Base-by-base conservation (phyloP, 2,113 vertebrate species). In the Pterocles burchelli region DNA sequence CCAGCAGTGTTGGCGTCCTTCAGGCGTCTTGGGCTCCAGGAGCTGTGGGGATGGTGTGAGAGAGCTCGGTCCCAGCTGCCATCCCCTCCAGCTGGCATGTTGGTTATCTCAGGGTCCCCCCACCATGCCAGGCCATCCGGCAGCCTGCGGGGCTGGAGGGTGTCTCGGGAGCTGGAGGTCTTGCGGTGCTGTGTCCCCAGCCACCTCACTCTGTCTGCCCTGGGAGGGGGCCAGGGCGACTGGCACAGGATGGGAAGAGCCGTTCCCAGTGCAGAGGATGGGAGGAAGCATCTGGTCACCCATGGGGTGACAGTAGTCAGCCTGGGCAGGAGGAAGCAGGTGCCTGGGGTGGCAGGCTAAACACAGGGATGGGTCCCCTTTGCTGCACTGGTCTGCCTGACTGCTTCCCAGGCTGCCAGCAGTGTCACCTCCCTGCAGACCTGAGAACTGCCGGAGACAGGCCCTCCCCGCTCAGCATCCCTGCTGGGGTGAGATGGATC, bases 221-320 rank as follows among this genome's bases (percentile, higher is more conserved):
- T 65, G 79, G 19, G 17, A 85, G 18, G 20, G 24, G 26, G 6
- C 36, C 48, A 61, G 51, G 7, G 2, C 4, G 1, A 2, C 8
- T 5, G 5, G 5, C 18, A 6, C 20, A 4, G 4, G 29, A 16
- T 21, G 38, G 22, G 19, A 48, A 25, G 29, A 52, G 29, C 11
- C 8, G 13, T 62, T 17, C 46, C 38, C 52, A 9, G 20, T 3
- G 2, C 3, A 4, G 45, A 48, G 61, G 48, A 62, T 0, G 1
- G 21, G 28, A 75, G 34, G 45, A 68, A 31, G 33, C 6, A 6
- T 43, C 62, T 31, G 3, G 1, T 63, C 57, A 51, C 38, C 58
- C 45, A 6, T 9, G 17, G 38, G 54, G 43, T 66, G 75, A 45
- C 26, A 48, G 45, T 68, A 49, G 21, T 26, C 72, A 70, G 70